Percentiles rank a stretch among this genome's conserved stretches.
Conservation (phyloP, 2,888 invertebrate species). For the Morpho achilles region DNA sequence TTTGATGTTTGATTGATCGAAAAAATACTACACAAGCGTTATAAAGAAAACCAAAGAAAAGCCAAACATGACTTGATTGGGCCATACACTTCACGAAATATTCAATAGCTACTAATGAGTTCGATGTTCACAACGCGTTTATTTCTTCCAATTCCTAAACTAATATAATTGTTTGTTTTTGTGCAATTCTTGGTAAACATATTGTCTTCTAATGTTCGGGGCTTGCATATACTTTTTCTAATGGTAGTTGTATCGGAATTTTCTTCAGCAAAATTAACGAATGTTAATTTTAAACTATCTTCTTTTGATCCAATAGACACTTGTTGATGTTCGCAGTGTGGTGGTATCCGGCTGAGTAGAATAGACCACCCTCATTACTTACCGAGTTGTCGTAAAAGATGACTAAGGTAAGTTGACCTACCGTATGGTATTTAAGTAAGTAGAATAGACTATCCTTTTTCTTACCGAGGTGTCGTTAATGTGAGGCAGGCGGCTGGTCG, state of each 20-base stretch:
- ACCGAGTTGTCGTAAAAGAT: too few relatives aligned
- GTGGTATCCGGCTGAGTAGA: too few relatives aligned
- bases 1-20: background rate
- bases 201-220: slow-evolving; percentile 13
- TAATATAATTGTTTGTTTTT: slow-evolving; percentile 21
- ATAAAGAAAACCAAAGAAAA: background rate
- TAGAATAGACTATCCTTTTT: too few relatives aligned
- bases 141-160: slow-evolving; percentile 23
- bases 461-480: too few relatives aligned
- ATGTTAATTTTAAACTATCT: too few relatives aligned
- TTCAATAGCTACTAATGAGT: slow-evolving; percentile 50
- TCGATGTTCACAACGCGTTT: slow-evolving; percentile 34
- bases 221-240: slow-evolving; percentile 1
- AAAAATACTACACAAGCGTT: background rate
- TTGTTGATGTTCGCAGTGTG: too few relatives aligned
- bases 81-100: slow-evolving; percentile 45
- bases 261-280: background rate
- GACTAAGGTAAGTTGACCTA: too few relatives aligned
- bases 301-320: too few relatives aligned
- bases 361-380: too few relatives aligned
- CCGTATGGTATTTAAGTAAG: too few relatives aligned
- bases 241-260: background rate
- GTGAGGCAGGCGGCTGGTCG: too few relatives aligned
- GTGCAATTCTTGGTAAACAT: slow-evolving; percentile 17
- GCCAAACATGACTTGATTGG: slow-evolving; percentile 37